Base-by-base conservation (phyloP, 2,113 vertebrate species). In the Rhea americana region DNA sequence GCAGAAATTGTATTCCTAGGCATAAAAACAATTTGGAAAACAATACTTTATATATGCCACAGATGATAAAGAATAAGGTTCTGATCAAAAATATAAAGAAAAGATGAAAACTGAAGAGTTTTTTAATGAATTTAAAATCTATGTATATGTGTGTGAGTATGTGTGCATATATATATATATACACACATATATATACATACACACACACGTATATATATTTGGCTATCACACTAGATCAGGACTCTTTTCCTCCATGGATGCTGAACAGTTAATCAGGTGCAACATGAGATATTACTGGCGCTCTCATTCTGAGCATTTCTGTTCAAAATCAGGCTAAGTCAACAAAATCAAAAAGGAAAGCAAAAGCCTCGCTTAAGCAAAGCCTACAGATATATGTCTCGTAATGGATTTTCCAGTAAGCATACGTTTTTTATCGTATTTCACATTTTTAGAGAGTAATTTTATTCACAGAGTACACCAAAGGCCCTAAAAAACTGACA, bases 1-100 rank as follows among this genome's bases (percentile, higher is more conserved):
- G 83, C 90, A 94, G 93, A 96, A 96, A 97, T 47, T 85, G 90
- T 73, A 68, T 95, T 97, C 67, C 72, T 66, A 76, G 66, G 91
- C 37, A 53, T 32, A 91, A 94, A 90, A 94, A 94, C 92, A 94
- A 94, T 10, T 58, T 26, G 47, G 6, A 84, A 72, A n/a, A 62
- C 65, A 81, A 0, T 68, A 82, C 72, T 95, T 88, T 76, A 61
- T 72, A 61, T 12, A 30, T 84, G 55, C 22, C 51, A 41, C 1
- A 84, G 39, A 48, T 8, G 10, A 56, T 78, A n/a, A 65, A 89
- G 91, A 82, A 82, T 21, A 87, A 2, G 10, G 5, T 4, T 84
- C 53, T 39, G 62, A 72, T 66, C 91, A 91, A 71, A 77, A 74
- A 26, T 11, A 53, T 15, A 43, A 9, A 62, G 39, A 39, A 73